Conservation (phyloP, 1,140 invertebrate species). For the Solen grandis region DNA sequence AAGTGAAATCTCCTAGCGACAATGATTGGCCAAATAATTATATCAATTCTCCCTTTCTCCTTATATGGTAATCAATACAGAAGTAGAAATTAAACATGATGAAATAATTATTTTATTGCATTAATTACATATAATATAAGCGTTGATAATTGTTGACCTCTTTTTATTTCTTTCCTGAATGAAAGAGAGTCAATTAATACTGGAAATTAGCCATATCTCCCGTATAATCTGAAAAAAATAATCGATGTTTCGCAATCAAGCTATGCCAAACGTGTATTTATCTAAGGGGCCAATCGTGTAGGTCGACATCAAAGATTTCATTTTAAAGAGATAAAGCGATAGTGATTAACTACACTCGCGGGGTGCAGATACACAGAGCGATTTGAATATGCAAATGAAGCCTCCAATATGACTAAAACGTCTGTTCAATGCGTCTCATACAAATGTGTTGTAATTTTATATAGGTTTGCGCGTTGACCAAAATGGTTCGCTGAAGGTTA, state of each 20-base stretch:
- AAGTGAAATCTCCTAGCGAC: no score
- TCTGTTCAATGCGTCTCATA: no score
- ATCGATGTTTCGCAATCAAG: constrained; percentile 40
- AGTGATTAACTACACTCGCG: constrained; percentile 26
- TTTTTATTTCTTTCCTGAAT: constrained; percentile 27
- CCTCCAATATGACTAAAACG: no score
- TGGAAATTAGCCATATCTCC: constrained; percentile 25
- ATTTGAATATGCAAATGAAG: constrained; percentile 14
- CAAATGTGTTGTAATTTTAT: no score
- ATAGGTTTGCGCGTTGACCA: no score
- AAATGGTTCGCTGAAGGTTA: no score
- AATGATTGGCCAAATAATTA: no score
- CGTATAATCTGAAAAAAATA: constrained; percentile 33
- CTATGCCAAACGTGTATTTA: constrained; percentile 27
- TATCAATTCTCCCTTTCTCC: not conserved
- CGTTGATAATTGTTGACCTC: constrained; percentile 28
- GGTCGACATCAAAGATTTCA: constrained; percentile 29
- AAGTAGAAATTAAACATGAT: not conserved
- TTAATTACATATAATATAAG: constrained; percentile 41
- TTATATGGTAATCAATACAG: constrained; percentile 24
- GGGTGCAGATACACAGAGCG: not conserved
- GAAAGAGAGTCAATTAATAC: constrained; percentile 17
- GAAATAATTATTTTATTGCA: constrained; percentile 36
- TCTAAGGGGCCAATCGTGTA: constrained; percentile 19
- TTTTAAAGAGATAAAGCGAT: constrained; percentile 15